A percentile compares a stretch with the other conserved stretches of the same genome.
Conservation (phyloP, 2,888 invertebrate species). For the Uloborus plumipes region DNA sequence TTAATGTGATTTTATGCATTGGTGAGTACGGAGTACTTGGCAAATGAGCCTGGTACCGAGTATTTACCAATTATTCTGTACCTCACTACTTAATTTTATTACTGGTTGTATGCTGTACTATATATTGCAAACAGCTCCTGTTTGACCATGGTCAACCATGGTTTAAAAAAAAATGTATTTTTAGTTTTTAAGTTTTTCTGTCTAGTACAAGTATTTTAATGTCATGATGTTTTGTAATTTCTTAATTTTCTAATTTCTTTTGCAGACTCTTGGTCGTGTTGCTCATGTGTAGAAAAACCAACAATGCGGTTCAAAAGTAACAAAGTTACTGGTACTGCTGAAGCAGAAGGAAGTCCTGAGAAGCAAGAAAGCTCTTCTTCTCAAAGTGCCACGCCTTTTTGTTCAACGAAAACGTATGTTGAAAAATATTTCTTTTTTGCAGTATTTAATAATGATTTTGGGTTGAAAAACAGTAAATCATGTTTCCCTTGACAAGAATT, state of each 20-base stretch:
- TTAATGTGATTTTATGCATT: too few species aligned
- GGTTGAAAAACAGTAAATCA: too few species aligned
- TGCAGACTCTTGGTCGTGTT: constrained; percentile 65
- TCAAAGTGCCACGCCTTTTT: constrained; percentile 35
- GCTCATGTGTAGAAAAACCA: constrained; percentile 46
- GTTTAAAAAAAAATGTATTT: too few species aligned
- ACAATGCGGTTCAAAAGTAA: constrained; percentile 59
- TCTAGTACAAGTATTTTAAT: neutral
- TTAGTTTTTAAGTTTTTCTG: too few species aligned
- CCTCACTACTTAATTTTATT: too few species aligned
- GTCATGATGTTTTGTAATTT: neutral
- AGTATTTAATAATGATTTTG: neutral
- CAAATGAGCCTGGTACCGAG: too few species aligned
- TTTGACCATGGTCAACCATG: too few species aligned
- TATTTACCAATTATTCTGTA: too few species aligned
- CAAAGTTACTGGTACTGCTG: constrained; percentile 24
- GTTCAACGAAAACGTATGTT: constrained; percentile 49
- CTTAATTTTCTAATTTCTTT: constrained; percentile 7
- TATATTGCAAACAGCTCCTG: too few species aligned
- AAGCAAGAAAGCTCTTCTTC: constrained; percentile 36
- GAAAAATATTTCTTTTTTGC: neutral
- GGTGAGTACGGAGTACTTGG: too few species aligned
- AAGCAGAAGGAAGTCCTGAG: constrained; percentile 1
- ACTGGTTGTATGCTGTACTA: too few species aligned
- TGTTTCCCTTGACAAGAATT: too few species aligned